Base-by-base conservation (phyloP, 92 coral and sea anemone genomes). In the Porites rus region DNA sequence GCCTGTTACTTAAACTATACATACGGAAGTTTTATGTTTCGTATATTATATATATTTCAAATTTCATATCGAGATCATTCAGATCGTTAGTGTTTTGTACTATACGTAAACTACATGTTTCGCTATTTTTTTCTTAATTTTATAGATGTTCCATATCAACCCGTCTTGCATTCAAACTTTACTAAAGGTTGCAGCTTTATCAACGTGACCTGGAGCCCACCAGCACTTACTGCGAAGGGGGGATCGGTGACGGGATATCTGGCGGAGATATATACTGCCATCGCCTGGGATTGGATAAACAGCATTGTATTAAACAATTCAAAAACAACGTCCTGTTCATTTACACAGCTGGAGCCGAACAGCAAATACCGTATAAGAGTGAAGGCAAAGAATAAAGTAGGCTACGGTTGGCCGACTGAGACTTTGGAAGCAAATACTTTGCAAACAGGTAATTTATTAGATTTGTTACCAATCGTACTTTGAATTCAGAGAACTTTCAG, bases 91-190 rank as follows among this genome's bases (percentile, higher is more conserved):
- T 38, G 46, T 38, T 38, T 38, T 38, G 46, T 38, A 38, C 0
- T 4, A 38, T 38, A 38, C 46, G 5, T 38, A 0, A 38, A 38
- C 5, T 38, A 0, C 46, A 38, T 38, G 6, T 38, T 38, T 38
- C 46, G 46, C 46, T 4, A 38, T 38, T 38, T 38, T 38, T 38
- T 38, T 38, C 46, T 38, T 4, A 38, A 3, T 9, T 76, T 76
- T 22, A 14, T 25, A 77, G 81, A 77, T 77, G 69, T 65, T 19
- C 80, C 80, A 60, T 75, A 56, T 24, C 66, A 22, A 54, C 80
- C 80, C 17, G 10, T 5, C 51, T 1, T 65, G 63, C 54, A 43
- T 51, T 69, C 66, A 12, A 14, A 51, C 8, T 20, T 18, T 11
- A 13, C 61, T 11, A 50, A 24, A n/a, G 18, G 22, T 59, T 79